Evolutionary conservation across 2,797 vertebrate genomes (phyloP).

Genomic region (Channa striata): DNA sequence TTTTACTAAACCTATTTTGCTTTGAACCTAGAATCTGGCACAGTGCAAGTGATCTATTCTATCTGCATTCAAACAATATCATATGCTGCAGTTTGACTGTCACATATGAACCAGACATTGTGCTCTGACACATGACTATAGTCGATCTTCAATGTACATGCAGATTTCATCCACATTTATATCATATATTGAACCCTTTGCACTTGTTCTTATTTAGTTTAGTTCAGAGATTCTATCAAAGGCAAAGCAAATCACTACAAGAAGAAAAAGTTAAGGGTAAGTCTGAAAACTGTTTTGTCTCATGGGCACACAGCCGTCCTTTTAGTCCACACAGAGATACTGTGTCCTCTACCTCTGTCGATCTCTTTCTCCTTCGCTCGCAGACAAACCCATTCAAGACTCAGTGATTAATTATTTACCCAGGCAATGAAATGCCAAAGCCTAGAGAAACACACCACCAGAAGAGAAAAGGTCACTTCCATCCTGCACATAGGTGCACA

Average conservation of each 20-base stretch:
- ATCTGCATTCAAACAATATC: too few relatives aligned
- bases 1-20: too few relatives aligned
- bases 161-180: neutral
- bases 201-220: neutral
- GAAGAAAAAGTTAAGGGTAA: conserved; percentile 40
- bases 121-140: too few relatives aligned
- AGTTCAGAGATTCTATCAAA: neutral
- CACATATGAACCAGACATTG: too few relatives aligned
- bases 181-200: neutral
- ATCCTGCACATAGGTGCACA: conserved; percentile 51
- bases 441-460: conserved; percentile 68
- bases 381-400: conserved; percentile 73
- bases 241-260: neutral
- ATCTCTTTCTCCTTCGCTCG: conserved; percentile 51
- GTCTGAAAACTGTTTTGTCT: conserved; percentile 33
- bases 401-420: conserved; percentile 85
- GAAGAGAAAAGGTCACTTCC: conserved; percentile 81
- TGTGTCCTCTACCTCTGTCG: conserved; percentile 63
- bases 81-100: too few relatives aligned
- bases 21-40: too few relatives aligned
- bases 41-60: too few relatives aligned
- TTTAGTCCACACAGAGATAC: conserved; percentile 50
- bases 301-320: conserved; percentile 29
- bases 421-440: conserved; percentile 83
- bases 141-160: too few relatives aligned